Evolutionary conservation across 2,797 vertebrate species (phyloP), one percentile per base, ranked within the genome.

Genomic region (Phylloscopus collybita): DNA sequence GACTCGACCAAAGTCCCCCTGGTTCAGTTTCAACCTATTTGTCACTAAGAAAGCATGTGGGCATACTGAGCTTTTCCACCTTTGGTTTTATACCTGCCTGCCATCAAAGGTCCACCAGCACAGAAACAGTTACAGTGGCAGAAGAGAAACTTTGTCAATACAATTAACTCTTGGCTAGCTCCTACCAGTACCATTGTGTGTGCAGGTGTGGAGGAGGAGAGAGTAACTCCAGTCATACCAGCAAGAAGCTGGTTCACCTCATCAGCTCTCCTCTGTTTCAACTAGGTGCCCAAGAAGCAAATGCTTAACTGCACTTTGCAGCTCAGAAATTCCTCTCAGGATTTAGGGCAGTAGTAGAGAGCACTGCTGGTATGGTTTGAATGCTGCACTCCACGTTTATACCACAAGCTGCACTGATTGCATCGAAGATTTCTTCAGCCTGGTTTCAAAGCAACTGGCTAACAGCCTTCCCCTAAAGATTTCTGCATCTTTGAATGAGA

Each of bases 41-140:
- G 36, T 76, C 69, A 86, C 34, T 29, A 65, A 72, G 25, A 81
- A 84, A 84, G 21, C 70, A 53, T 0, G 5, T 36, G n/a, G 17
- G 15, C 30, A 73, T 4, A 16, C 6, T 25, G 50, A 83, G 59
- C 34, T 85, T 69, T 69, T 44, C 62, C 86, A 86, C 1, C 26
- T 91, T 17, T 38, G 26, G n/a, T 86, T 78, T 95, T 67, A 69
- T 66, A 67, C 16, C 67, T 72, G 69, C n/a, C 60, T 82, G 47
- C 18, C 62, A 62, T 50, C 40, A 69, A 11, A 69, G 80, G 29
- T 40, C 51, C 36, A 54, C 22, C 49, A 87, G 47, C 2, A 4
- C 0, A 57, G 54, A 67, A 90, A 27, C n/a, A 74, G 30, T 45
- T 38, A 66, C 25, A 81, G 14, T 3, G 27, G 60, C 50, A 84